Evolutionary conservation across 2,888 invertebrate genomes (phyloP), one percentile per base, ranked within the genome.

Genomic region (Rhorus exstirpatorius): DNA sequence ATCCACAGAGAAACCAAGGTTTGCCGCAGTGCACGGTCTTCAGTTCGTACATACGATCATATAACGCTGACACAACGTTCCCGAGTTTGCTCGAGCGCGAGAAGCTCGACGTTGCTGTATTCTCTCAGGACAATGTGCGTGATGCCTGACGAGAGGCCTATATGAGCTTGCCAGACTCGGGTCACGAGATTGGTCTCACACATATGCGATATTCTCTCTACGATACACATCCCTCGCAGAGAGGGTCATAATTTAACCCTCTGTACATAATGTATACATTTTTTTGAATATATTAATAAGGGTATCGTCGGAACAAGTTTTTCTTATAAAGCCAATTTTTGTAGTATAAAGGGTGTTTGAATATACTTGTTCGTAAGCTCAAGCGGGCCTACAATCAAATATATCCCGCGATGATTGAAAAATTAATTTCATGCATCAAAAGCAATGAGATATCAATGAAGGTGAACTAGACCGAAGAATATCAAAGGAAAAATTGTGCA

Each of bases 41-140:
- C 60, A 17, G 14, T 67, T 41, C 31, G 31, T 31, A 24, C 19
- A 26, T 65, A 58, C 24, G 31, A 67, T 26, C 10, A 31, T 21
- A 31, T 55, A 75, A 67, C 10, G 67, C 76, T 78, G 80, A 68
- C 74, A 51, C 70, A 70, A 77, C 72, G 58, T 79, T 78, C 67
- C 82, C 84, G 79, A 83, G 86, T 84, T 87, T 80, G 78, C 84
- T 81, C 68, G 76, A 79, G 81, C 79, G 81, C 55, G 60, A 81
- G 67, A 85, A 83, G 70, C 83, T 10, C 76, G 72, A 58, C 80
- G 80, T 78, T 46, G 81, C 83, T 82, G 31, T 44, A 21, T 71
- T 44, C 75, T 71, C 71, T 35, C n/a, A 67, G 46, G 71, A 75
- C 31, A 76, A 63, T 80, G 77, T 77, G 71, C 65, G 72, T 81